Base-by-base conservation (phyloP, 2,113 vertebrate genomes). In the Elgaria multicarinata region DNA sequence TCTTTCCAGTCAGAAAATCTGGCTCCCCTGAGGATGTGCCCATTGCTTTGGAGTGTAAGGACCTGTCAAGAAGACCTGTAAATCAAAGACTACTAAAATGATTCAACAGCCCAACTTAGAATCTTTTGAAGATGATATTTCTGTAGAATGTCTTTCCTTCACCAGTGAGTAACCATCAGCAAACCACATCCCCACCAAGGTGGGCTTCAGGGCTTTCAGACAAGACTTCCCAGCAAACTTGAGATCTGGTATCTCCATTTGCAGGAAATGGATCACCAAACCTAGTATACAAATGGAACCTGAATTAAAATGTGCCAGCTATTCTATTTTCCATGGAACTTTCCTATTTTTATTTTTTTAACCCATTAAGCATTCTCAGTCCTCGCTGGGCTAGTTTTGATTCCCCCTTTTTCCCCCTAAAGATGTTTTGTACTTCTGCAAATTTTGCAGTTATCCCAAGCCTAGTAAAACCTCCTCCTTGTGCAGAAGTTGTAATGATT, bases 21-120 rank as follows among this genome's bases (percentile, higher is more conserved):
- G n/a, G 26, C 78, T 84, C 78, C n/a, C 31, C 20, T 28, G 84
- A 28, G 67, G 33, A 83, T 33, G 58, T 2, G 20, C 26, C 13
- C 3, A 33, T 81, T 76, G 53, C 66, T 74, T 75, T 9, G 10
- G 76, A 75, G 26, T 66, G 53, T 75, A 64, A 82, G 53, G 69
- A 53, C 24, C 39, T 42, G 36, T 31, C 77, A 24, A 85, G 69
- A 76, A 75, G 26, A 14, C 16, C 36, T 53, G 71, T 86, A 82
- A 82, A 87, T 90, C 89, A 82, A 74, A 90, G 9, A 5, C 13
- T 20, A 5, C 42, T 46, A 67, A 53, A 87, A 42, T 33, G 78
- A 67, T 81, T 90, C 55, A 42, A 46, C 78, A 87, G 58, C n/a
- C 83, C 39, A 58, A 58, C 53, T 62, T 24, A 46, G 66, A 46